Evolutionary conservation across 2,113 vertebrate genomes (phyloP).

Genomic region (Hippocampus mohnikei): DNA sequence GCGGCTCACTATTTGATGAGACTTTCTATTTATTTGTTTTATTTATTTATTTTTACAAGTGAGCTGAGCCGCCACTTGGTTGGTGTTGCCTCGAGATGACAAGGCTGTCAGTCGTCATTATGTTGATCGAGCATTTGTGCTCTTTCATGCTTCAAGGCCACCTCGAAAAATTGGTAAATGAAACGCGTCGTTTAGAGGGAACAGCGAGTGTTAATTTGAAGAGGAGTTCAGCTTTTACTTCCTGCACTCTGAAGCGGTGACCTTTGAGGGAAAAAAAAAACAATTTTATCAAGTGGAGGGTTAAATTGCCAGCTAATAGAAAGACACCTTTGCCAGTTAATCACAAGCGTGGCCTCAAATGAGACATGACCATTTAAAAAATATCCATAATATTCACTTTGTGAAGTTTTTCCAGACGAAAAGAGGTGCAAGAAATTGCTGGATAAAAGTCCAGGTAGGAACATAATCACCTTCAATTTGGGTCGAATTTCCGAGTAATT

Average conservation of each 20-base stretch:
- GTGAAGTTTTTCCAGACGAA: not conserved
- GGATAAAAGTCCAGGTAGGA: not conserved
- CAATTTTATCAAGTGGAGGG: constrained; percentile 21
- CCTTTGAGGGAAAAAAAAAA: constrained; percentile 11
- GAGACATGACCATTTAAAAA: not conserved
- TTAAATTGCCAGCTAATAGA: constrained; percentile 13
- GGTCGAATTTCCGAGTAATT: not conserved
- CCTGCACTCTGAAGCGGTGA: constrained; percentile 16
- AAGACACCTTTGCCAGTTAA: not conserved
- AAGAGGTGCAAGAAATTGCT: not conserved
- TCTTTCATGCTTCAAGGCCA: not conserved
- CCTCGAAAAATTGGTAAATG: constrained; percentile 10
- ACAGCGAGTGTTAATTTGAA: constrained; percentile 6
- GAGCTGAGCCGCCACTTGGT: not conserved
- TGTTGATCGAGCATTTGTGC: not conserved
- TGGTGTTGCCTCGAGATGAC: not conserved
- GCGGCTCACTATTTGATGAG: not conserved
- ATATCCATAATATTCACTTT: not conserved
- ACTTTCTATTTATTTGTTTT: not conserved
- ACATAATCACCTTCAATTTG: not conserved
- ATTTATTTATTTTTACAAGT: not conserved
- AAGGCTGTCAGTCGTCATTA: not conserved
- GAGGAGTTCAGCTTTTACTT: constrained; percentile 3
- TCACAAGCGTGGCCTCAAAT: not conserved
- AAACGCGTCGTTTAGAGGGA: not conserved